A percentile compares a stretch with the other conserved stretches of the same genome.
Conservation (phyloP, 2,888 invertebrate species). For the Drosophila acutilabella region DNA sequence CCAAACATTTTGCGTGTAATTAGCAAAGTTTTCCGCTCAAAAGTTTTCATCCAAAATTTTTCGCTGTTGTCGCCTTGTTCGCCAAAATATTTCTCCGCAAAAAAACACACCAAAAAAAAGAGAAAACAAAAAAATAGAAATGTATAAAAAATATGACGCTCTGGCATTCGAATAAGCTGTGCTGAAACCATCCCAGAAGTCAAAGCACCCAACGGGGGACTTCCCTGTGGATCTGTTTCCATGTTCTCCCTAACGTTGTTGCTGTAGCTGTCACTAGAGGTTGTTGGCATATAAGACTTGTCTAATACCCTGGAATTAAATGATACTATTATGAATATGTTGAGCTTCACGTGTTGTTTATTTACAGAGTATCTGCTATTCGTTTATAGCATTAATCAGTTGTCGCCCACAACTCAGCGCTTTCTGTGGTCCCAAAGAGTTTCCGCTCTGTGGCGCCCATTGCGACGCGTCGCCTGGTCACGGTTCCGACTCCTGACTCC, state of each 20-base stretch:
- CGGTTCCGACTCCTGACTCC: constrained; percentile 11
- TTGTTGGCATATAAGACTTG: constrained; percentile 29
- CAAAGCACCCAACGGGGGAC: constrained; percentile 26
- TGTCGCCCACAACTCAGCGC: constrained; percentile 59
- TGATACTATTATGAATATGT: not conserved
- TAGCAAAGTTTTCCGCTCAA: constrained; percentile 77
- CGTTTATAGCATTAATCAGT: not conserved
- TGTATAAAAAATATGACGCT: constrained; percentile 45
- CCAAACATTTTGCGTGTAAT: constrained; percentile 74
- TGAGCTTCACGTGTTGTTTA: not conserved
- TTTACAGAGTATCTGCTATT: constrained; percentile 1
- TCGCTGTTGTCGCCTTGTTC: constrained; percentile 55
- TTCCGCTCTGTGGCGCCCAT: constrained; percentile 60
- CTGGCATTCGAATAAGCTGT: constrained; percentile 26
- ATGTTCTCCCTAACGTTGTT: constrained; percentile 4
- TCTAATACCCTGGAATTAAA: constrained; percentile 8
- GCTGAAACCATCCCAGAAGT: constrained; percentile 26
- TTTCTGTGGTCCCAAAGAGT: constrained; percentile 65
- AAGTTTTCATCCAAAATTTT: constrained; percentile 60
- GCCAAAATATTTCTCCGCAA: constrained; percentile 59
- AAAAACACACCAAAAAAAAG: constrained; percentile 11
- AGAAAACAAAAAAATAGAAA: constrained; percentile 14
- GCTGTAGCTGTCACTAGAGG: constrained; percentile 15
- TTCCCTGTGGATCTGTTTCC: constrained; percentile 20
- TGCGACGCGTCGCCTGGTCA: constrained; percentile 33